Conservation (phyloP, 2,797 vertebrate species). For the Heterohyrax brucei region DNA sequence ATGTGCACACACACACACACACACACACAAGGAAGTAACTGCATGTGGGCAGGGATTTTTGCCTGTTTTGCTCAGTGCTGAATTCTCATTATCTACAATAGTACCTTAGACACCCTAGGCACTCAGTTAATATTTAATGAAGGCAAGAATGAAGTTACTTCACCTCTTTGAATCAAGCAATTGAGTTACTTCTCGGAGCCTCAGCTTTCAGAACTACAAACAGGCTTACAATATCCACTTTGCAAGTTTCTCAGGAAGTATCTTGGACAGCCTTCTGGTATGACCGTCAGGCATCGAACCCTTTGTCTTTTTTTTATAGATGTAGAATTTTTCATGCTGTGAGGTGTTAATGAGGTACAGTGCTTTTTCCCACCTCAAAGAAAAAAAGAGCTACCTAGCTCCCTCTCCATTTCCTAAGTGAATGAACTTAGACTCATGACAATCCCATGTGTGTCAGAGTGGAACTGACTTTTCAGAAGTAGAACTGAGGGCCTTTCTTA, state of each 20-base stretch:
- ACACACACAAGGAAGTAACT: background rate
- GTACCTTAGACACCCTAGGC: too few relatives aligned
- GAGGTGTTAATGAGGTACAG: background rate
- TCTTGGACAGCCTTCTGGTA: background rate
- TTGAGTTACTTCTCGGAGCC: background rate
- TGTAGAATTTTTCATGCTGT: background rate
- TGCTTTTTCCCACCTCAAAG: background rate
- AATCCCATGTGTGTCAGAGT: too few relatives aligned
- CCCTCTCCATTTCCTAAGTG: background rate
- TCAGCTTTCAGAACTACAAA: background rate
- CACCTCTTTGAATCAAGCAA: constrained; percentile 18
- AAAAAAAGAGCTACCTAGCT: background rate
- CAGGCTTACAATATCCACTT: background rate
- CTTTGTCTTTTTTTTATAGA: background rate
- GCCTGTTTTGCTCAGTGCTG: too few relatives aligned
- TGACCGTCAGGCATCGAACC: background rate
- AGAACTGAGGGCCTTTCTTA: too few relatives aligned
- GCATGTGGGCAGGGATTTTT: too few relatives aligned
- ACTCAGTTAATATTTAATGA: background rate
- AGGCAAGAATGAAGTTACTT: background rate
- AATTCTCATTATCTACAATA: too few relatives aligned
- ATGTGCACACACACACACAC: too few relatives aligned
- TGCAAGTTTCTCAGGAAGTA: background rate
- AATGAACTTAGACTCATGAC: too few relatives aligned
- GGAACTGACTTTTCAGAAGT: too few relatives aligned